Evolutionary conservation across 2,888 invertebrate species (phyloP), one percentile per base, ranked within the genome.

Genomic region (Taenaris catops): DNA sequence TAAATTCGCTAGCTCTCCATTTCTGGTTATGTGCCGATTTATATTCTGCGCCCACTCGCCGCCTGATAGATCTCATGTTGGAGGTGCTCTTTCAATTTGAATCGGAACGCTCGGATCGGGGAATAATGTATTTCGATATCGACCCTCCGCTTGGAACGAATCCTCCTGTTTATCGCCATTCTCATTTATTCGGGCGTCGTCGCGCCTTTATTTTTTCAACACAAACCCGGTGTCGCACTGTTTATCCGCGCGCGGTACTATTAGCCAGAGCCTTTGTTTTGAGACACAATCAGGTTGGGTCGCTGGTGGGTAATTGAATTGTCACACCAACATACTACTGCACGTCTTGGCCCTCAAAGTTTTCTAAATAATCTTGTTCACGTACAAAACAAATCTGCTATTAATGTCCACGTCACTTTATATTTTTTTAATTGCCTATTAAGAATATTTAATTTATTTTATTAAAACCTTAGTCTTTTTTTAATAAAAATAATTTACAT

Each of bases 81-180:
- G 75, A 80, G 83, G 83, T 83, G 86, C 86, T 86, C 86, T 86
- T 86, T 86, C 86, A 84, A 86, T 86, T 86, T 86, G 84, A 86
- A 86, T 83, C 84, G 84, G 83, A 84, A 84, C 84, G 81, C 81
- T 84, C 76, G 78, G 80, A 80, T 83, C 84, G 83, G 80, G 75
- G 80, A 81, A 83, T 86, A 86, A 86, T 83, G 84, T 84, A 86
- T 86, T 81, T 83, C 78, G 84, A 74, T 84, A 86, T 83, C 81
- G 84, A 83, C 83, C 84, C 81, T 76, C 75, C 68, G 72, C 59
- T 70, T 62, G 63, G 67, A 71, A 71, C 76, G 81, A 78, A 83
- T 86, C 83, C 79, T 81, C 75, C 79, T 81, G 83, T 84, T 84
- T 86, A 83, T 86, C 83, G 83, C 70, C 72, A 71, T 69, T 78